Evolutionary conservation across 2,797 vertebrate genomes (phyloP).

Genomic region (Decapterus maruadsi): DNA sequence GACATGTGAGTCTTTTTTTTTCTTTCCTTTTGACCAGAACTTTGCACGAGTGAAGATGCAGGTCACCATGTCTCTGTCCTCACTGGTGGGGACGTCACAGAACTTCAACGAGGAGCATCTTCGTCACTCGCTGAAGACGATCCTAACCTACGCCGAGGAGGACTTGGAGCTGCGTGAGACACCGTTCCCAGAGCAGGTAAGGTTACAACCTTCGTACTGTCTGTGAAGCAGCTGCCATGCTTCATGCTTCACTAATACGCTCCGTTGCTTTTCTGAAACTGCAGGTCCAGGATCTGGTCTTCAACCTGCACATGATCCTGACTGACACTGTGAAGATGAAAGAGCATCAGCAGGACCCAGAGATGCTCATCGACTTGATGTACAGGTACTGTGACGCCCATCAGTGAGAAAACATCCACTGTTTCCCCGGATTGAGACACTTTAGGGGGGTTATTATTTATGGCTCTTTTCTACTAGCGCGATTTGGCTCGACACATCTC

Average conservation of each 20-base stretch:
- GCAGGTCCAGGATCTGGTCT: constrained; percentile 94
- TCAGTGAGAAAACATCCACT: background rate
- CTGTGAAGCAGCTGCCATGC: background rate
- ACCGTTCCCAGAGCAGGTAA: constrained; percentile 92
- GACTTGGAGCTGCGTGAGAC: constrained; percentile 91
- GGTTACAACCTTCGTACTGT: background rate
- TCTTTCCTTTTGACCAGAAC: constrained; percentile 84
- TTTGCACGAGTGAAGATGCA: constrained; percentile 99
- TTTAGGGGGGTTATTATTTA: too few relatives aligned
- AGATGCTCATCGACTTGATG: constrained; percentile 96
- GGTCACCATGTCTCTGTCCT: constrained; percentile 98
- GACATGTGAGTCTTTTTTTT: background rate
- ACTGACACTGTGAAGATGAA: constrained; percentile 97
- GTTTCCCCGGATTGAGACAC: too few relatives aligned
- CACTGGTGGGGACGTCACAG: constrained; percentile 96
- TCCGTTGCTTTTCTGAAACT: constrained; percentile 18
- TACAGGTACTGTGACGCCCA: constrained; percentile 85
- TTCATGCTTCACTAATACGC: background rate
- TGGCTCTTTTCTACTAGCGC: too few relatives aligned
- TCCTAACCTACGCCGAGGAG: constrained; percentile 93
- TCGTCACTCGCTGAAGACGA: constrained; percentile 92
- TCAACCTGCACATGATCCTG: constrained; percentile 96
- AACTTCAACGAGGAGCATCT: constrained; percentile 94
- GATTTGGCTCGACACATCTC: too few relatives aligned
- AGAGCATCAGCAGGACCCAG: constrained; percentile 94